Base-by-base conservation (phyloP, 2,113 vertebrate species). In the Coptodon bakossiorum region DNA sequence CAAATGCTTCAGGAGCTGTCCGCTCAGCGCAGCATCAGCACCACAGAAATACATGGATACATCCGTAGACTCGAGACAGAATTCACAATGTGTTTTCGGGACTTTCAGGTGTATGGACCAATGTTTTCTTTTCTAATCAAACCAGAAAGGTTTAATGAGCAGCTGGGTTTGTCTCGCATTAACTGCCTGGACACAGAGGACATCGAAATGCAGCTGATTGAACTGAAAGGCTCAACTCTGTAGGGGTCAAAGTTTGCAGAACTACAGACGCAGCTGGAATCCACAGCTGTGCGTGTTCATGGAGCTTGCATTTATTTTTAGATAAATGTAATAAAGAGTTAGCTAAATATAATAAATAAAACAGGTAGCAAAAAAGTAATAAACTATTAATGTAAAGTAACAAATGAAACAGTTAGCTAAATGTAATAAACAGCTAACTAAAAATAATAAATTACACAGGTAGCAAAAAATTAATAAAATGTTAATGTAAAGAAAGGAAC, bases 11-110 rank as follows among this genome's bases (percentile, higher is more conserved):
- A 52, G 8, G 5, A 52, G 50, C 50, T n/a, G 50, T 52, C 50
- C 0, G 2, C 50, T 10, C 5, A 53, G 19, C 0, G 50, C 50
- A 53, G 50, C 50, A 53, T 53, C 50, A 53, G 50, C 9, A 10
- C 50, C 50, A n/a, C 50, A 2, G 19, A 0, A 52, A 52, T n/a
- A n/a, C 50, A 52, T 2, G 17, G 50, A 53, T 6, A n/a, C 50
- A 53, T 53, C 19, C 19, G 0, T 10, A 53, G 50, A 53, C 19
- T 6, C 50, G 3, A 53, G 50, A 53, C 50, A 53, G 50, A 53
- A 53, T n/a, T 53, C 19, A 53, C 50, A 53, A n/a, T n/a, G 50
- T 5, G 50, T 52, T n/a, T 52, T 52, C 0, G 3, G 50, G 19
- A 53, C 50, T 53, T 53, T 2, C 50, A 10, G 19, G 5, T 10